phyloP scores from a whole-genome alignment of 2,113 vertebrate species.

The Hypanus sabinus region DNA sequence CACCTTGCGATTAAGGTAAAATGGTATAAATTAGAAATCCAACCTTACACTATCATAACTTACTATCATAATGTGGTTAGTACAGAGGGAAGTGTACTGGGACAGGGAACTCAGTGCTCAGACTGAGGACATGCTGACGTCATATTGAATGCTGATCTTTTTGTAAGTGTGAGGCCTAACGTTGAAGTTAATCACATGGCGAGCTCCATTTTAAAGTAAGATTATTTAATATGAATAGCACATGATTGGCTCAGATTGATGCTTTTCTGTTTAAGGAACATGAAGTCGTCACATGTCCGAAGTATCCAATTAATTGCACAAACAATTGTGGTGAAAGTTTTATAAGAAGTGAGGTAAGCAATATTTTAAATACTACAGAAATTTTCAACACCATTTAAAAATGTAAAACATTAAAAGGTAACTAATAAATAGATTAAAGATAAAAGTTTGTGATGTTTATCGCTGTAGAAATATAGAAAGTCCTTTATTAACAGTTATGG shows the following conservation, averaged over 20 bases:
- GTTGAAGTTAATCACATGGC: background rate
- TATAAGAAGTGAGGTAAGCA: slow-evolving; percentile 63
- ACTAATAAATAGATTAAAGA: no score
- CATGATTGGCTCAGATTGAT: background rate
- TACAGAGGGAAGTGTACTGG: background rate
- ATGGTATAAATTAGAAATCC: background rate
- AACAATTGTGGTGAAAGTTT: slow-evolving; percentile 64
- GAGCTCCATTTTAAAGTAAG: background rate
- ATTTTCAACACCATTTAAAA: no score
- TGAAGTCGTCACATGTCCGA: slow-evolving; percentile 61
- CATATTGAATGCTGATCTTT: background rate
- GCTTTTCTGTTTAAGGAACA: slow-evolving; percentile 56
- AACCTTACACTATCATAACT: background rate
- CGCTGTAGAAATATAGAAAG: no score
- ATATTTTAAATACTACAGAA: background rate
- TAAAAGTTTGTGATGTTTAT: no score
- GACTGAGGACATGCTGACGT: background rate
- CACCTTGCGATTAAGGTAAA: background rate
- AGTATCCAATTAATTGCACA: slow-evolving; percentile 65
- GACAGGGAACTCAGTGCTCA: background rate
- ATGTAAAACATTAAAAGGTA: no score
- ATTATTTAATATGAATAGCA: background rate
- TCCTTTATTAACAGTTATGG: no score
- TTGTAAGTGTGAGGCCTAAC: background rate
- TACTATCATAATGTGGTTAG: background rate